These are phyloP conservation scores for Centropus unirufus DNA, from an alignment of 2,113 vertebrate species.

Conservation along the genomic window DNA sequence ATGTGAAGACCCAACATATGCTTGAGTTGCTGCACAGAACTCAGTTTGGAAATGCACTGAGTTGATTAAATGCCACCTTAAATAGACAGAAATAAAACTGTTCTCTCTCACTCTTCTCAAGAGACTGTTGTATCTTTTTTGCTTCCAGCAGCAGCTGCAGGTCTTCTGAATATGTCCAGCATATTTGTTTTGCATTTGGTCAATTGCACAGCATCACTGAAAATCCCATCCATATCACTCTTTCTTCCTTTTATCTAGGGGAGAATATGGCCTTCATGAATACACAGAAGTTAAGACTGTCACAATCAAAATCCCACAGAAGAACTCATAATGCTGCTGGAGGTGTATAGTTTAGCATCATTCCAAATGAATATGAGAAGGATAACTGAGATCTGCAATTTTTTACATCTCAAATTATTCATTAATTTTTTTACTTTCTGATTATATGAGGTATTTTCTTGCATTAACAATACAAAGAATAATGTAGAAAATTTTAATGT, in stretches of 20 bases:
- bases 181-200: not conserved
- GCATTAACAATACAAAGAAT: constrained; percentile 6
- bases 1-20: not conserved
- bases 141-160: not conserved
- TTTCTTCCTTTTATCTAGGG: constrained; percentile 72
- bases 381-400: not conserved
- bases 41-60: not conserved
- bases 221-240: not conserved
- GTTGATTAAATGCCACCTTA: not conserved
- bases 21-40: not conserved
- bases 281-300: constrained; percentile 91
- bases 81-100: not conserved
- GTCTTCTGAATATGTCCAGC: not conserved
- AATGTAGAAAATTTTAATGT: constrained; percentile 3
- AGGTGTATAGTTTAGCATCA: not conserved
- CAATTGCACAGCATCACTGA: not conserved
- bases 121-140: not conserved
- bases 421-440: constrained; percentile 24
- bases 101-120: not conserved
- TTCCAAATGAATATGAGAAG: not conserved
- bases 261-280: constrained; percentile 87
- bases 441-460: constrained; percentile 1
- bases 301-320: constrained; percentile 88
- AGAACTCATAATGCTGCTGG: constrained; percentile 81
- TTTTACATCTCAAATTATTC: not conserved